Percentiles rank a stretch among this genome's conserved stretches.
Conservation (phyloP, 1,140 invertebrate genomes). For the Drosophila nigromelanica region DNA sequence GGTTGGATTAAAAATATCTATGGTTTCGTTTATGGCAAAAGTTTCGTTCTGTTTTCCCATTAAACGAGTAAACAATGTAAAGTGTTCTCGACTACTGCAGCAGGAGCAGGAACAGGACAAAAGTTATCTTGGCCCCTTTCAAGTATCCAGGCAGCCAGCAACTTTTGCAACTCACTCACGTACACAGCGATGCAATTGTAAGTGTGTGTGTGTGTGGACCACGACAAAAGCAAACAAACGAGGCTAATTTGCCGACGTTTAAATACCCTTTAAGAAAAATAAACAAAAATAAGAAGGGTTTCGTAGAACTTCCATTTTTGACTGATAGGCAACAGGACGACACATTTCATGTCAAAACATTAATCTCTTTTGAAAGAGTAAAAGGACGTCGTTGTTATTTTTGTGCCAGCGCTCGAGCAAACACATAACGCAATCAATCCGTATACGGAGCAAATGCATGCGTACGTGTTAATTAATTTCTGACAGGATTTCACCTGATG, state of each 20-base stretch:
- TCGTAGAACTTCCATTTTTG: too few relatives aligned
- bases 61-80: slow-evolving; percentile 52
- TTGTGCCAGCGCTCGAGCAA: neutral
- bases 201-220: slow-evolving; percentile 24
- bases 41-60: slow-evolving; percentile 54
- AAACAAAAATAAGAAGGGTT: too few relatives aligned
- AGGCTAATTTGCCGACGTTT: slow-evolving; percentile 12
- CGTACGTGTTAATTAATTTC: slow-evolving; percentile 65
- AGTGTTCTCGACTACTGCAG: slow-evolving; percentile 21
- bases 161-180: slow-evolving; percentile 67
- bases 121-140: slow-evolving; percentile 22
- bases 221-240: slow-evolving; percentile 38
- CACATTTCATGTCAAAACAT: too few relatives aligned
- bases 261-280: too few relatives aligned
- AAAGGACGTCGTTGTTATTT: slow-evolving; percentile 23
- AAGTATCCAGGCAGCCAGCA: slow-evolving; percentile 50
- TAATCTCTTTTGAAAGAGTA: too few relatives aligned
- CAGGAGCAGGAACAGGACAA: slow-evolving; percentile 18
- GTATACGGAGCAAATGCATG: slow-evolving; percentile 12
- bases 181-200: slow-evolving; percentile 34
- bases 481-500: slow-evolving; percentile 21
- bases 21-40: slow-evolving; percentile 39
- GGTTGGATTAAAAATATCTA: slow-evolving; percentile 1
- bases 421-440: slow-evolving; percentile 21
- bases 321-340: too few relatives aligned